Evolutionary conservation across 2,888 invertebrate genomes (phyloP), one percentile per base, ranked within the genome.

Genomic region (Perizoma flavofasciatum): DNA sequence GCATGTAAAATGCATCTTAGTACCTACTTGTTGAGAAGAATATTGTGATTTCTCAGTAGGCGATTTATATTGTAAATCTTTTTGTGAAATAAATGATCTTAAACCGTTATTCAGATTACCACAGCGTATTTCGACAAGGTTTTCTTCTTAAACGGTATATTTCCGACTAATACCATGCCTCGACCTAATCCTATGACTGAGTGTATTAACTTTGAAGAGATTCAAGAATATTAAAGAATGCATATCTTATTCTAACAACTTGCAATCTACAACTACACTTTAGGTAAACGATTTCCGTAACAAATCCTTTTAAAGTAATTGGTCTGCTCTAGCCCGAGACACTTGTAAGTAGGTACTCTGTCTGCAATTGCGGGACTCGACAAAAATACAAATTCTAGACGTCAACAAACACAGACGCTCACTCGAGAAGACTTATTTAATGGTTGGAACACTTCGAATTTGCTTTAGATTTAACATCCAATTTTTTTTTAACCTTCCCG

Each of bases 401-500:
- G 68, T 65, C 67, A 70, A 67, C 64, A 68, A 69, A 62, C 70
- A 70, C 72, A 78, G 75, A 79, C 79, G 81, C 77, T 78, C 72
- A 76, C 71, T 75, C 67, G 68, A 71, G 69, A 72, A 71, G 67
- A 71, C 52, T 22, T 22, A 22, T 22, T 22, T 22, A 22, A 22
- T 22, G 22, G 1, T 3, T 22, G 22, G 1, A 22, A 22, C 22
- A 22, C 22, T 35, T 48, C n/a, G 48, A 49, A 53, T 59, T 74
- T 77, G 72, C 74, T 72, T 72, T 75, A 73, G 73, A 72, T 75
- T 74, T 76, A 75, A 75, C 74, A 61, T 74, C 66, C 66, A 61
- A 55, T 55, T 55, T 55, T 60, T 51, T 44, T 39, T 68, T 69
- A 63, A 54, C 63, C 60, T 62, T 55, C 55, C 65, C 65, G 61